Base-by-base conservation (phyloP, 2,797 vertebrate genomes). In the Catharus ustulatus region DNA sequence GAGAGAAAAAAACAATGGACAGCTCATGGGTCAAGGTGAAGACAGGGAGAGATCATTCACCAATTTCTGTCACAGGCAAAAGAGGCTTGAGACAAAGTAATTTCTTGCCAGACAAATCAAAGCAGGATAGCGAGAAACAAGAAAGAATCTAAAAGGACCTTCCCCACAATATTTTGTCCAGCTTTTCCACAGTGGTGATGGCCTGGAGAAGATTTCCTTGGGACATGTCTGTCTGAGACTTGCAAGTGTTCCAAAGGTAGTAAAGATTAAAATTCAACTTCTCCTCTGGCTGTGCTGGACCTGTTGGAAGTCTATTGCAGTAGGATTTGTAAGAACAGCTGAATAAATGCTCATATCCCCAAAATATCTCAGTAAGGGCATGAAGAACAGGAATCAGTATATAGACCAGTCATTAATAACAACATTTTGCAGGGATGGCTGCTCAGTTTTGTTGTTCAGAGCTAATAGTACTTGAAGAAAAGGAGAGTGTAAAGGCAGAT, bases 21-120 rank as follows among this genome's bases (percentile, higher is more conserved):
- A 67, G 19, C 16, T 63, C 0, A 0, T 14, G 18, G 48, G 34
- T 69, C 3, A 2, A 61, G 34, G 36, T 27, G 75, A 57, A 32
- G 36, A 40, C 51, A 77, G 51, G 45, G 48, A 66, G 51, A 80
- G 32, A 38, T 62, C 38, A 48, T 27, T 89, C 59, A 46, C 18
- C 17, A 42, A 0, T 63, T 84, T 17, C 15, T 45, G 9, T 45
- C 9, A 68, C 2, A 14, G 49, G n/a, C 9, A 61, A 84, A 89
- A 58, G 26, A 62, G 29, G 66, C 23, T 52, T 8, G 2, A 11
- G 46, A 22, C 55, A 62, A 61, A 80, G 30, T 46, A 51, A 76
- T 77, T 61, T 73, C 21, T 64, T 73, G 46, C 5, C 22, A 49
- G 16, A 57, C 15, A 51, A 42, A 87, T 80, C 40, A 51, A 51